Conservation (phyloP, 1,140 invertebrate genomes). For the Amyelois transitella region DNA sequence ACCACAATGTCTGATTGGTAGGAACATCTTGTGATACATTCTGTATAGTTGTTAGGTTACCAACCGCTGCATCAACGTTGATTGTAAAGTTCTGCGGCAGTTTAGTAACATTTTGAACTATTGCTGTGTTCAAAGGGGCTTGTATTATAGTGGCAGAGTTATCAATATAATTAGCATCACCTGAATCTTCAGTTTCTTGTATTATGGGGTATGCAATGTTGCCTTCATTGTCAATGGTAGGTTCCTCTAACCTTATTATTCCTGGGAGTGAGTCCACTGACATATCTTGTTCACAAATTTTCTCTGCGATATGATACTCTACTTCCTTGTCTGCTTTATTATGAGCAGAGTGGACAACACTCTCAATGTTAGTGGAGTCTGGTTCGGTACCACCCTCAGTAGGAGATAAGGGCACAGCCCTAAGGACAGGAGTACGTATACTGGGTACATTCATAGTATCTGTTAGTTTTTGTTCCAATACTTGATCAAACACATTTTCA, state of each 20-base stretch:
- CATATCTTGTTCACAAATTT: slow-evolving; percentile 56
- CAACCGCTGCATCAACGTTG: slow-evolving; percentile 62
- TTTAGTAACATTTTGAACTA: slow-evolving; percentile 69
- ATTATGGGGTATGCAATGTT: slow-evolving; percentile 56
- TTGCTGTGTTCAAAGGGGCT: slow-evolving; percentile 57
- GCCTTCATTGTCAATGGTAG: slow-evolving; percentile 47
- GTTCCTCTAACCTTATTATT: slow-evolving; percentile 58
- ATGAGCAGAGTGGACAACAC: slow-evolving; percentile 58
- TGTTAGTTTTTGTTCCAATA: slow-evolving; percentile 65
- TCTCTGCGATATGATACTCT: slow-evolving; percentile 58
- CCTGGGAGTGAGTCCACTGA: slow-evolving; percentile 55
- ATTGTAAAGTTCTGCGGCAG: slow-evolving; percentile 68
- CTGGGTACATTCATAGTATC: slow-evolving; percentile 65
- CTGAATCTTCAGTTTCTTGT: slow-evolving; percentile 56
- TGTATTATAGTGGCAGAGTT: slow-evolving; percentile 61
- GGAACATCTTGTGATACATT: slow-evolving; percentile 68
- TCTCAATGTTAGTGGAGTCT: slow-evolving; percentile 67
- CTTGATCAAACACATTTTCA: slow-evolving; percentile 63
- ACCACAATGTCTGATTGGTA: slow-evolving; percentile 61
- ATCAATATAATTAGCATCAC: slow-evolving; percentile 54
- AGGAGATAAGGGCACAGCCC: slow-evolving; percentile 51
- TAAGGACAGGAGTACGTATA: slow-evolving; percentile 56
- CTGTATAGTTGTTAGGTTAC: slow-evolving; percentile 65
- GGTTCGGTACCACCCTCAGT: slow-evolving; percentile 60
- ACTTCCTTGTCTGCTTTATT: slow-evolving; percentile 59